phyloP scores from a whole-genome alignment of 2,797 vertebrate genomes.

The Podarcis siculus region DNA sequence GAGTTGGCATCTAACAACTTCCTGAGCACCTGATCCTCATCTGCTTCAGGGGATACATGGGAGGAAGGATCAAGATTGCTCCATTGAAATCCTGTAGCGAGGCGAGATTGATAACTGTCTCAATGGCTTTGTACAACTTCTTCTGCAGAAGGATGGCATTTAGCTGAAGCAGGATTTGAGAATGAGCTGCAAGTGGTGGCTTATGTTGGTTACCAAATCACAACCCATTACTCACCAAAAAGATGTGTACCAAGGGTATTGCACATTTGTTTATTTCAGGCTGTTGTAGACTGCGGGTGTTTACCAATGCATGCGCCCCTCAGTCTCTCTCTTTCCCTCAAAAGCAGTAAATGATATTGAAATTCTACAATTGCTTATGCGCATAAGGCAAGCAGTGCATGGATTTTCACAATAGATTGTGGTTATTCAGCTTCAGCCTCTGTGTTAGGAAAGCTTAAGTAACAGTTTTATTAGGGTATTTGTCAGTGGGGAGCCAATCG shows the following conservation, averaged over 20 bases:
- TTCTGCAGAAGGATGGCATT: background rate
- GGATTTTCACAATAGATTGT: background rate
- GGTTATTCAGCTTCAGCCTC: background rate
- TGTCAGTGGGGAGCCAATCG: background rate
- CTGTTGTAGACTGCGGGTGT: slow-evolving; percentile 10
- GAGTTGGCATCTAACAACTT: background rate
- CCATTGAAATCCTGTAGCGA: background rate
- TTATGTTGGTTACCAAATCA: background rate
- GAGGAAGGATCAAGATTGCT: background rate
- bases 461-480: slow-evolving; percentile 33
- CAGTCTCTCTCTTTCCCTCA: background rate
- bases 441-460: slow-evolving; percentile 27
- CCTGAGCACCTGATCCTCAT: background rate
- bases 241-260: slow-evolving; percentile 5
- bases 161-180: background rate
- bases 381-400: background rate
- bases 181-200: background rate
- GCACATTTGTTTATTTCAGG: slow-evolving; percentile 22
- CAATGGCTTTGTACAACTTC: background rate
- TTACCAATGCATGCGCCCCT: background rate
- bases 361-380: slow-evolving; percentile 25
- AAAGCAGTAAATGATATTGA: slow-evolving; percentile 3
- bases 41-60: background rate
- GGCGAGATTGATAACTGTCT: background rate
- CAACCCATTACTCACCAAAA: background rate